Base-by-base conservation (phyloP, 2,797 vertebrate genomes). In the Discoglossus pictus region DNA sequence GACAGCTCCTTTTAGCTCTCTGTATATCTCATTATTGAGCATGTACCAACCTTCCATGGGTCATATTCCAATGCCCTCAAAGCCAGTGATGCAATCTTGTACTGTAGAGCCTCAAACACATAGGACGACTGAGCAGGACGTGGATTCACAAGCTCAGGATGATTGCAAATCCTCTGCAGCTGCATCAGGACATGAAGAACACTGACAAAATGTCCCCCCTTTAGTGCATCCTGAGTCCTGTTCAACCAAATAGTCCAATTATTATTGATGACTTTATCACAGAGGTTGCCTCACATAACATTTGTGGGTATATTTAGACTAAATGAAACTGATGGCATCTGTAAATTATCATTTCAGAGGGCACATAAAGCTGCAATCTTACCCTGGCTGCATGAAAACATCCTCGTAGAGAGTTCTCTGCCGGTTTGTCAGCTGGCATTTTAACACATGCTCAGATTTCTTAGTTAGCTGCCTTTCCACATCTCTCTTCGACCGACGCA, bases 391-490 rank as follows among this genome's bases (percentile, higher is more conserved):
- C 24, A 91, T 88, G 65, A 96, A 91, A 52, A 95, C 90, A 24
- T 94, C 93, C 63, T 94, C 89, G 0, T 93, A 94, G 68, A 94
- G 79, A 36, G 79, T 88, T 76, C 92, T 93, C 80, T 96, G 93
- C 21, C 90, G 78, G 34, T 76, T 80, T 6, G 94, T 94, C 3
- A 94, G 87, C 35, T 90, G 81, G 42, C 94, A 95, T 62, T 92
- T 94, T 1, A 96, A 78, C 66, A 95, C 90, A 16, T 95, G 93
- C 74, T 95, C 89, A 0, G 92, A 93, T 73, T 93, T 95, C 80
- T 91, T 94, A 1, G 91, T 90, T 35, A 96, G 84, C 73, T 94
- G 93, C 76, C 94, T 93, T 73, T 94, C 93, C 53, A 94, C 88
- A 0, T 95, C 92, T 61, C 90, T 89, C 78, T 93, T 94, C 24